Base-by-base conservation (phyloP, 2,113 vertebrate species). In the Amblyopsis rosae region DNA sequence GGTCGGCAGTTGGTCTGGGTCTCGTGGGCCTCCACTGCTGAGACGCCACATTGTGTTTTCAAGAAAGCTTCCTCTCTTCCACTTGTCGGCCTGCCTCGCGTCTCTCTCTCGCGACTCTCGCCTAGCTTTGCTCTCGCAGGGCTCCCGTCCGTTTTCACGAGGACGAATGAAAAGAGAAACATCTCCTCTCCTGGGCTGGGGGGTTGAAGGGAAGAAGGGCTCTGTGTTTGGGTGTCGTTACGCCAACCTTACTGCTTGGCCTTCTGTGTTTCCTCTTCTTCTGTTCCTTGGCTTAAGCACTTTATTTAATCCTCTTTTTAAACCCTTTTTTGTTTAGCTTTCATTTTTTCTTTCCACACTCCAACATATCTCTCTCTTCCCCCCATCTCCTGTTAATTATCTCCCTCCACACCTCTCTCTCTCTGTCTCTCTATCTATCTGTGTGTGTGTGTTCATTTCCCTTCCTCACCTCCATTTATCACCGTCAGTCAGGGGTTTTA, bases 391-490 rank as follows among this genome's bases (percentile, higher is more conserved):
- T 19, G 16, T 49, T n/a, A 12, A 9, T 17, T 33, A 9, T 48
- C 10, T 64, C 62, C 50, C 17, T 50, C 17, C 26, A 8, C 2
- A 4, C 19, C 46, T 41, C 35, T 41, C 35, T 41, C 35, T 41
- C 35, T 41, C 35, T 51, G n/a, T 9, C 10, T 17, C n/a, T 19
- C 51, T 45, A 0, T n/a, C 5, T 41, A 3, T 41, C 5, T 41
- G 1, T 32, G 1, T 51, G 6, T 33, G 12, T 53, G 15, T 13
- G 46, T 12, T n/a, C 7, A 12, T 54, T 16, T 46, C 10, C 46
- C 51, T 19, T 55, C 35, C 63, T 33, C 58, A 53, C 73, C 76
- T 68, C 62, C 76, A 88, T 91, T 87, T 74, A 87, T 91, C 90
- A 87, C 45, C 41, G 84, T 85, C 88, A 81, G 51, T 89, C 84